Conservation (phyloP, 1,140 invertebrate species). For the Planococcus citri region DNA sequence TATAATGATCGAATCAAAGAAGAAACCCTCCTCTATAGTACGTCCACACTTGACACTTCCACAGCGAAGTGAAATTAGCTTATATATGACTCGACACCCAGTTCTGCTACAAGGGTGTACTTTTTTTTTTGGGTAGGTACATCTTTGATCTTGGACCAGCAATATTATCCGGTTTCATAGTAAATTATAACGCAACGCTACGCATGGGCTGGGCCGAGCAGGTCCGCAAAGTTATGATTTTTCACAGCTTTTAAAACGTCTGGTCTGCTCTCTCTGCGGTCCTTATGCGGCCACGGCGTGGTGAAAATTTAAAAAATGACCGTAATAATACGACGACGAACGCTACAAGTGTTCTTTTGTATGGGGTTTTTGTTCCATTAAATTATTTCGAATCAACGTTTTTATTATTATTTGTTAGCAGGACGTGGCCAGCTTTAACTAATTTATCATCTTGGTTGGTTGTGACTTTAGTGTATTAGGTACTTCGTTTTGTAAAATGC, state of each 20-base stretch:
- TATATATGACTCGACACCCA: no score
- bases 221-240: background rate
- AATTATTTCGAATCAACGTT: constrained; percentile 7
- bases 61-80: no score
- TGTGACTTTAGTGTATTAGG: background rate
- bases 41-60: no score
- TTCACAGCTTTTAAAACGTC: background rate
- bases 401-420: background rate
- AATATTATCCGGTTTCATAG: no score
- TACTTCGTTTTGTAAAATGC: background rate
- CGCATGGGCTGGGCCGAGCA: no score
- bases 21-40: no score
- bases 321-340: background rate
- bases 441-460: background rate
- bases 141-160: no score
- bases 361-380: background rate
- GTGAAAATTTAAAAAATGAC: background rate
- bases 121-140: no score
- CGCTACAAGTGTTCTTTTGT: background rate
- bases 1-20: no score
- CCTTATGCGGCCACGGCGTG: no score
- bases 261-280: background rate
- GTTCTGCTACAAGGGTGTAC: no score
- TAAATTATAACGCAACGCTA: no score
- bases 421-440: background rate